These are phyloP conservation scores for Rhipidura dahli DNA, from an alignment of 2,113 vertebrate species.

Conservation along the genomic window DNA sequence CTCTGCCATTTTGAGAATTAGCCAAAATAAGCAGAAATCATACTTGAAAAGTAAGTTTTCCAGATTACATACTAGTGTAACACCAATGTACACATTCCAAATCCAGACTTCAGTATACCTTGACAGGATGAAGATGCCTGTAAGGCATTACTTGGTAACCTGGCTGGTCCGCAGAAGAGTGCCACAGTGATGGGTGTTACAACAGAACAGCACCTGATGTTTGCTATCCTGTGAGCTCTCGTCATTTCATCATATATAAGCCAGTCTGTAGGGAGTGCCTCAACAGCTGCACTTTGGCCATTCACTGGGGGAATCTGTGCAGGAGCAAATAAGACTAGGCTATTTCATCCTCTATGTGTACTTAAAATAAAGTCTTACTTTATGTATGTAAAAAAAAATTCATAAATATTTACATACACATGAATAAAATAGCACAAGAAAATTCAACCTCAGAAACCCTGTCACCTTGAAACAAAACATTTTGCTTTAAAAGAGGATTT, in stretches of 20 bases:
- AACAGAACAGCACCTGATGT: slow-evolving; percentile 86
- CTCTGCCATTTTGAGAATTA: not conserved
- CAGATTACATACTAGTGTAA: not conserved
- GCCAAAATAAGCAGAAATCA: not conserved
- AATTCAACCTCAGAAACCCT: not conserved
- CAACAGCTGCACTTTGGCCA: slow-evolving; percentile 76
- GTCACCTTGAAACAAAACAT: not conserved
- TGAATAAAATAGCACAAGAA: not conserved
- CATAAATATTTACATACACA: not conserved
- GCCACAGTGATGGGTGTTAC: slow-evolving; percentile 84
- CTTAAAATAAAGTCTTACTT: not conserved
- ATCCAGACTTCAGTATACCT: slow-evolving; percentile 54
- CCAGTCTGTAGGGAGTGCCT: slow-evolving; percentile 88
- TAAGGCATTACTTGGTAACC: slow-evolving; percentile 77
- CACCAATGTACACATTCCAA: not conserved
- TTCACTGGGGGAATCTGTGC: slow-evolving; percentile 79
- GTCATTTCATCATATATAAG: slow-evolving; percentile 94
- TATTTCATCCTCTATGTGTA: not conserved
- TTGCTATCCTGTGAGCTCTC: slow-evolving; percentile 84
- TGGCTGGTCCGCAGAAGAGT: slow-evolving; percentile 86
- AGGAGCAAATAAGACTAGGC: not conserved
- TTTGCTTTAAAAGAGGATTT: not conserved
- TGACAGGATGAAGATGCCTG: slow-evolving; percentile 71
- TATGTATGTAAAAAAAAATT: not conserved
- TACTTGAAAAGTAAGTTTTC: not conserved